Base-by-base conservation (phyloP, 2,888 invertebrate genomes). In the Pristionchus maxplancki region DNA sequence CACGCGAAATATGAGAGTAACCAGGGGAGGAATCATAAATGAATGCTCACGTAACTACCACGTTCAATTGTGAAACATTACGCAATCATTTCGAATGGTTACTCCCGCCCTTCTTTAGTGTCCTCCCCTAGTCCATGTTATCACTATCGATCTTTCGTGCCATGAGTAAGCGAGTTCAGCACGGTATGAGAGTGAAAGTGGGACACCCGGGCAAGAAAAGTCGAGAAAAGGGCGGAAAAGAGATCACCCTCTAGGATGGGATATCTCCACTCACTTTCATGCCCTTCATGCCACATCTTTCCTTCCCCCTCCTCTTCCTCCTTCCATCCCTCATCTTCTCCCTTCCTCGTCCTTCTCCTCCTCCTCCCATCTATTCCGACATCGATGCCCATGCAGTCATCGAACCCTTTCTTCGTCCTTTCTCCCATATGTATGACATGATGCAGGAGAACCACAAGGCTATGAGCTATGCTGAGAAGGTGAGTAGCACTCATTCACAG, bases 351-450 rank as follows among this genome's bases (percentile, higher is more conserved):
- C 31, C 82, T 2, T 34, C 28, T 84, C 83, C 83, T 34, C 4
- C 83, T 44, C 44, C 62, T 40, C 44, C n/a, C 4, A n/a, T 20
- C 28, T 28, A 28, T 15, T 28, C 85, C 13, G 91, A 93, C 78
- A 90, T 93, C 20, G 93, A 93, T 89, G 91, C 93, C n/a, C 90
- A 91, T 86, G 88, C 91, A 37, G 92, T 93, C 24, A 89, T 93
- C n/a, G 92, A 88, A 15, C 91, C 93, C 3, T 90, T 93, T 31
- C 92, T 93, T 82, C 90, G 89, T 44, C 93, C 93, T 13, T 90
- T 93, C 24, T 91, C 92, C 89, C 91, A 92, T 44, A 91, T 93
- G 87, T 93, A 91, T 67, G 92, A 93, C 48, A 89, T 90, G 87
- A 91, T 92, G 91, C 90, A 91, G 71, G 90, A 92, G 67, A 92